Conservation (phyloP, 2,113 vertebrate genomes). For the Oxyruncus cristatus region DNA sequence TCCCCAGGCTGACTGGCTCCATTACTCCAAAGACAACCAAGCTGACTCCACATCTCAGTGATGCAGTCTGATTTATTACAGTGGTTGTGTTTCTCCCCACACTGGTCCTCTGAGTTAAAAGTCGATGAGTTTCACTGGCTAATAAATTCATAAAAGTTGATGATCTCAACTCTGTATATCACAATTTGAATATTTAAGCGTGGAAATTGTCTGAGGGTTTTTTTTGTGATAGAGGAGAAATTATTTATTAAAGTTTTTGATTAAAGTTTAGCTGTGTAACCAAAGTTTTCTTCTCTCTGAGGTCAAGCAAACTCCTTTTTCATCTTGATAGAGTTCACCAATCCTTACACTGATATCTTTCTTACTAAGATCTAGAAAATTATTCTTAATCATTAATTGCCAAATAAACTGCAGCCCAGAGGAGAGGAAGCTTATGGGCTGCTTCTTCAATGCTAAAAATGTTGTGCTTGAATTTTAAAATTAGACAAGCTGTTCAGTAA, state of each 20-base stretch:
- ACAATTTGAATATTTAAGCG: not conserved
- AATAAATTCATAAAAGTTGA: not conserved
- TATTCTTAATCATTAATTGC: not conserved
- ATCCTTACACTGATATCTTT: not conserved
- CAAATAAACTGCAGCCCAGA: not conserved
- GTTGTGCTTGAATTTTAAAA: not conserved
- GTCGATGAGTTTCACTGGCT: not conserved
- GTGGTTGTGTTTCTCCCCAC: not conserved
- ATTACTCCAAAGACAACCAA: fast-evolving
- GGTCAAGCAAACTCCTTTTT: not conserved
- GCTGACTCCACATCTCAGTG: not conserved
- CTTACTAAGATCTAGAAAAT: not conserved
- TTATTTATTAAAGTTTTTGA: not conserved
- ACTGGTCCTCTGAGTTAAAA: not conserved
- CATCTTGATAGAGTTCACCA: not conserved
- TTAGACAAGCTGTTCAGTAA: not conserved
- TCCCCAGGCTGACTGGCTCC: not conserved
- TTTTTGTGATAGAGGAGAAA: not conserved
- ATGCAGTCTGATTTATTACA: not conserved
- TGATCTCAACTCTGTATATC: not conserved
- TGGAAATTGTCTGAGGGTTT: not conserved
- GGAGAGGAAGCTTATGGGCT: not conserved
- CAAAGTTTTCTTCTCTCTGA: not conserved
- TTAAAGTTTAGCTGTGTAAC: not conserved
- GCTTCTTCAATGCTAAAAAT: not conserved